These are phyloP conservation scores for Telenomus remus DNA, from an alignment of 1,140 invertebrate genomes.

Conservation along the genomic window DNA sequence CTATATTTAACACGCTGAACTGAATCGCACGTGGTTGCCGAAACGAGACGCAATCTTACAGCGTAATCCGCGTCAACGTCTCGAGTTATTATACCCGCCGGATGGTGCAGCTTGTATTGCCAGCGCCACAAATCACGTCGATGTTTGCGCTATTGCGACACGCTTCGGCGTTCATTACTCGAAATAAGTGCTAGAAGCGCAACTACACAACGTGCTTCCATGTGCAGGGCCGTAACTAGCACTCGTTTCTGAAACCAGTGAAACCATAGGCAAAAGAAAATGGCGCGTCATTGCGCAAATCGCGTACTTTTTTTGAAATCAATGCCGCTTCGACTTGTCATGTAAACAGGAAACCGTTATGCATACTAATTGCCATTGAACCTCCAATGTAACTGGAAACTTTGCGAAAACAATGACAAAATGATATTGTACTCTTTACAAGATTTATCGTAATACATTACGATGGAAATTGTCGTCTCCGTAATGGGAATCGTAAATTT, in stretches of 20 bases:
- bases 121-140: conserved; percentile 35
- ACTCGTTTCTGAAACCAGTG: conserved; percentile 9
- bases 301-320: background rate
- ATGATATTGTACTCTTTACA: no score
- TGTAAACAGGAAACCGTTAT: conserved; percentile 8
- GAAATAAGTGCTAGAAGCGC: conserved; percentile 47
- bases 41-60: conserved; percentile 4
- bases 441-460: no score
- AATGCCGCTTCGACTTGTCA: background rate
- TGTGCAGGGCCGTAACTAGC: conserved; percentile 32
- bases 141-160: conserved; percentile 47
- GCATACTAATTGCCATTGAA: conserved; percentile 3
- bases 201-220: conserved; percentile 28
- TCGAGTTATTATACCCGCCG: conserved; percentile 15
- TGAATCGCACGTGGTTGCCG: background rate
- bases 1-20: background rate
- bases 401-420: no score
- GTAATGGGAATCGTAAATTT: no score
- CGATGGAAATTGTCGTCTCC: no score
- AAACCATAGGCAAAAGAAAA: background rate
- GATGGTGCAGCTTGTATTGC: conserved; percentile 14
- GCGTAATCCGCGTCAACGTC: conserved; percentile 9
- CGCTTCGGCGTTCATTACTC: conserved; percentile 42
- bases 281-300: conserved; percentile 5
- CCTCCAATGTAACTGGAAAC: no score